These are phyloP conservation scores for Lerema accius DNA, from an alignment of 1,140 invertebrate species.

Conservation along the genomic window DNA sequence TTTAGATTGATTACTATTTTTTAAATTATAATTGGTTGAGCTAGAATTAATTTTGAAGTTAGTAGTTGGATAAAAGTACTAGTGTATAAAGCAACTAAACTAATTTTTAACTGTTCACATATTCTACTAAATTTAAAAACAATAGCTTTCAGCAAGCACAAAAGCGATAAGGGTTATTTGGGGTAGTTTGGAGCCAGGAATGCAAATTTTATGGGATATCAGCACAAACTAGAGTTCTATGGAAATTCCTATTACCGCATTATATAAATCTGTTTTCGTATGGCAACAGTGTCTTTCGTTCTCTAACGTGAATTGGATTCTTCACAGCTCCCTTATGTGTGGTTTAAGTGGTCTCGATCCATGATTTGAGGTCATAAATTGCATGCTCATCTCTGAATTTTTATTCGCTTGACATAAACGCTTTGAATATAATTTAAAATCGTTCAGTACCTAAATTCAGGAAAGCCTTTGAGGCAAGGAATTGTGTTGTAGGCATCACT, in stretches of 20 bases:
- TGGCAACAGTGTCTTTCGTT: constrained; percentile 2
- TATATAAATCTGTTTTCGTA: constrained; percentile 34
- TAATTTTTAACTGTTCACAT: constrained; percentile 1
- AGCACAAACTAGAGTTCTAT: constrained; percentile 33
- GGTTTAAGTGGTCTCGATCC: neutral
- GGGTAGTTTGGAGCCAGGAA: constrained; percentile 29
- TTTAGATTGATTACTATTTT: too few species aligned
- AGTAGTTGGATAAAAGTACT: too few species aligned
- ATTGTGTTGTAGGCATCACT: too few species aligned
- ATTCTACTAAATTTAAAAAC: constrained; percentile 26
- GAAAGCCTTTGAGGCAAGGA: too few species aligned
- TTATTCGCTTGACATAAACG: too few species aligned
- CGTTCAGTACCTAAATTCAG: too few species aligned
- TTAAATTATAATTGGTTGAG: too few species aligned
- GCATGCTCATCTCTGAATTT: neutral
- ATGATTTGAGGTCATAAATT: constrained; percentile 4
- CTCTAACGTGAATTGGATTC: constrained; percentile 12
- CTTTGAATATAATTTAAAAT: too few species aligned
- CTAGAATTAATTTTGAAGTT: too few species aligned
- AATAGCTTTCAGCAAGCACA: constrained; percentile 12
- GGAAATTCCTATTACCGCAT: constrained; percentile 31
- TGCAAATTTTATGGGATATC: constrained; percentile 33
- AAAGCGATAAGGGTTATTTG: constrained; percentile 33
- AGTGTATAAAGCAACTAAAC: neutral
- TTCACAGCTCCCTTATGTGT: constrained; percentile 11